Evolutionary conservation across 2,888 invertebrate genomes (phyloP).

Genomic region (Nymphalis urticae): DNA sequence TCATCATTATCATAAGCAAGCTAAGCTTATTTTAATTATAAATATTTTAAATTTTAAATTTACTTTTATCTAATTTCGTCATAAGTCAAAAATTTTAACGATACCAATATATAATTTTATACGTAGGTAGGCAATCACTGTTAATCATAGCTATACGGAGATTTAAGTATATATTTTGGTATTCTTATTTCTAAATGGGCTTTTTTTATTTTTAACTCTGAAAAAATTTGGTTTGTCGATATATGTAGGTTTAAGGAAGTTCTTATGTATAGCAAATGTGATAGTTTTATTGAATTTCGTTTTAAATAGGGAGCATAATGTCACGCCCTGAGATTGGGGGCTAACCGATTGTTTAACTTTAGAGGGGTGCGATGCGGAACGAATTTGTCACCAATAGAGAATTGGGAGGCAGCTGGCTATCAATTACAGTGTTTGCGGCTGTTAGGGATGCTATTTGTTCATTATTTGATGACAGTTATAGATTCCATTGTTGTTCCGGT

Average conservation of each 20-base stretch:
- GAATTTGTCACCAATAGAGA: constrained; percentile 74
- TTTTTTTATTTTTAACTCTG: too few relatives aligned
- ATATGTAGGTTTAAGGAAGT: not conserved
- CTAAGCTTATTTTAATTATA: too few relatives aligned
- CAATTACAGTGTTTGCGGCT: constrained; percentile 73
- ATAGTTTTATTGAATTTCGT: constrained; percentile 24
- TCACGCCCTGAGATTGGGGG: constrained; percentile 47
- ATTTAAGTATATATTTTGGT: too few relatives aligned
- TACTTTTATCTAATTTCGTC: too few relatives aligned
- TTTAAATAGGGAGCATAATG: constrained; percentile 35
- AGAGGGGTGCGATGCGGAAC: constrained; percentile 63
- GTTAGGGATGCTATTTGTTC: constrained; percentile 72
- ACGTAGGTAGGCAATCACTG: too few relatives aligned
- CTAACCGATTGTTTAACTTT: constrained; percentile 45
- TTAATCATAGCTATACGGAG: too few relatives aligned
- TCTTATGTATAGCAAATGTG: constrained; percentile 3
- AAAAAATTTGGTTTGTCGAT: too few relatives aligned
- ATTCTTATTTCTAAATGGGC: too few relatives aligned
- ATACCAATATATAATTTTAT: too few relatives aligned
- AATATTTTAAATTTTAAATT: too few relatives aligned
- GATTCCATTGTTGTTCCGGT: constrained; percentile 55
- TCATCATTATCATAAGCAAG: too few relatives aligned
- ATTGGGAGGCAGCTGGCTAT: constrained; percentile 68
- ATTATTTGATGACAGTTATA: constrained; percentile 75
- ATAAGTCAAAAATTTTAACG: too few relatives aligned